A percentile compares a stretch with the other conserved stretches of the same genome.
phyloP scores from a whole-genome alignment of 2,113 vertebrate genomes.

The Sciurus niger region DNA sequence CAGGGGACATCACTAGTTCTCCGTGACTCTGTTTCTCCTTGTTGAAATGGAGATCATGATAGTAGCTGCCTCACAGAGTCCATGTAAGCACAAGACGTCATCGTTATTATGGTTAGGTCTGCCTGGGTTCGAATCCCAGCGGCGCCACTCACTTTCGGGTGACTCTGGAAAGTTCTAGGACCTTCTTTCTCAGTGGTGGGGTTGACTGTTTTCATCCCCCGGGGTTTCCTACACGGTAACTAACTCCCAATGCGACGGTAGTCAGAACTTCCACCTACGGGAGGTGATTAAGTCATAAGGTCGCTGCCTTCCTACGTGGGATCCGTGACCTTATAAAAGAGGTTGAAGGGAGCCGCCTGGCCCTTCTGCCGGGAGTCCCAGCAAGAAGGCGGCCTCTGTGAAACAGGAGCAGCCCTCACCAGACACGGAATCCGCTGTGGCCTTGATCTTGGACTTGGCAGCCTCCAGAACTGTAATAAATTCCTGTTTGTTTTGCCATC shows the following conservation, averaged over 20 bases:
- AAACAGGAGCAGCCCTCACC: too few species aligned
- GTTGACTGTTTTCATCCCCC: not conserved
- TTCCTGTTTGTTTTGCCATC: too few species aligned
- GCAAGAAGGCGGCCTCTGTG: not conserved
- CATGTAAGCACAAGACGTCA: not conserved
- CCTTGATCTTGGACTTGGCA: not conserved
- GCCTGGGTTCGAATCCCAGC: not conserved
- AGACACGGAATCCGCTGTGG: not conserved
- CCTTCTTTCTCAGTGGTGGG: not conserved
- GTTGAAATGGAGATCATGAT: not conserved
- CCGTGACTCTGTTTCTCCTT: not conserved
- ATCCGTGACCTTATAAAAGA: too few species aligned
- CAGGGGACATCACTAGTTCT: not conserved
- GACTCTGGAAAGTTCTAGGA: not conserved
- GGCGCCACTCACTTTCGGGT: not conserved
- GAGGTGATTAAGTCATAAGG: not conserved
- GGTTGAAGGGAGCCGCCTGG: too few species aligned
- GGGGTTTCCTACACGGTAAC: too few species aligned
- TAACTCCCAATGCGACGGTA: not conserved
- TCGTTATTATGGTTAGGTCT: too few species aligned
- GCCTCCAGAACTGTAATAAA: not conserved
- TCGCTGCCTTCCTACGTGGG: not conserved
- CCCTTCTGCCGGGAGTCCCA: not conserved
- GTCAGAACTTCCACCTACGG: fast-evolving
- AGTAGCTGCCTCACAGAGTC: not conserved